A percentile compares a stretch with the other conserved stretches of the same genome.
phyloP scores from a whole-genome alignment of 2,797 vertebrate genomes.

The Coranthus polyacanthus region DNA sequence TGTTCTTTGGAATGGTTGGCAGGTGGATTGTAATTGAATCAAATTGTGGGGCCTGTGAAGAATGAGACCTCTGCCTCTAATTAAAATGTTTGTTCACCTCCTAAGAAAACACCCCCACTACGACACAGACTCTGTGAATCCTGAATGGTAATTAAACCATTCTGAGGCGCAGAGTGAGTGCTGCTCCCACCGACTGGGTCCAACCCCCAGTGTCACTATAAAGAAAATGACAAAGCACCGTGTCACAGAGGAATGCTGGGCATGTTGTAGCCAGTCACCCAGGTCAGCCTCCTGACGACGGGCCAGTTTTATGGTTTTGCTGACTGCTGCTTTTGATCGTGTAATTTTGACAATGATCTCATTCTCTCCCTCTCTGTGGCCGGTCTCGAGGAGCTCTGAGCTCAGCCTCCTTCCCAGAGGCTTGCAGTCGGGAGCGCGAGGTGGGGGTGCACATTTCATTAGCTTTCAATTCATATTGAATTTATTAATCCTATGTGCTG shows the following conservation, averaged over 20 bases:
- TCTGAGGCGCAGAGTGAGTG: slow-evolving; percentile 11
- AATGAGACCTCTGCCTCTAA: no score
- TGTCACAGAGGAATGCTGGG: slow-evolving; percentile 73
- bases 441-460: slow-evolving; percentile 78
- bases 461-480: slow-evolving; percentile 84
- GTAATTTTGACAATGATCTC: slow-evolving; percentile 81
- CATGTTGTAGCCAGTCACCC: slow-evolving; percentile 71
- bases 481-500: slow-evolving; percentile 85
- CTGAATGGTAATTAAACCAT: slow-evolving; percentile 16
- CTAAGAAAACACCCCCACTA: neutral
- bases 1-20: no score
- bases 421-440: slow-evolving; percentile 64
- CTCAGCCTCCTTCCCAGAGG: slow-evolving; percentile 65
- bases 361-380: slow-evolving; percentile 61
- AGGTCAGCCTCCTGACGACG: slow-evolving; percentile 74
- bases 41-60: no score
- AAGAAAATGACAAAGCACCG: slow-evolving; percentile 70
- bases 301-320: slow-evolving; percentile 70
- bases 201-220: slow-evolving; percentile 43
- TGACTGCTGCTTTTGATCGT: slow-evolving; percentile 77
- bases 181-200: slow-evolving; percentile 28
- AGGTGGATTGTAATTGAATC: no score
- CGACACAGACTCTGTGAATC: slow-evolving; percentile 14
- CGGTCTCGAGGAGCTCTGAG: slow-evolving; percentile 65
- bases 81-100: neutral